A percentile compares a stretch with the other conserved stretches of the same genome.
Conservation (phyloP, 1,140 invertebrate species). For the Zaprionus ornatus region DNA sequence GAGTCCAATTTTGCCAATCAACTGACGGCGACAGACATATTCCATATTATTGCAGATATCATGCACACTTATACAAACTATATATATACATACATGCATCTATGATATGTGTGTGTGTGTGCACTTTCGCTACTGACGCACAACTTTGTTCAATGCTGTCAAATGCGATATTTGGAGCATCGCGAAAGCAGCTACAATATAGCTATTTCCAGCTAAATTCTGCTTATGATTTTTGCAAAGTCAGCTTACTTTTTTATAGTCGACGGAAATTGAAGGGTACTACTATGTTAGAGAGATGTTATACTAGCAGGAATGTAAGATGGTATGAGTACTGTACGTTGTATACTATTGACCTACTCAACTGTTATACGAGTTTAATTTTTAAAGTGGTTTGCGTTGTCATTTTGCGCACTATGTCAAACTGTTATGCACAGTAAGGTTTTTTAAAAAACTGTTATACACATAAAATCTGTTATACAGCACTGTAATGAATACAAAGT, state of each 20-base stretch:
- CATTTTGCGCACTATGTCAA: too few species aligned
- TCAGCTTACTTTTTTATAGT: neutral
- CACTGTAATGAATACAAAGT: too few species aligned
- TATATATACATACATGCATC: neutral
- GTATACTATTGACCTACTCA: too few species aligned
- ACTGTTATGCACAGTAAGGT: too few species aligned
- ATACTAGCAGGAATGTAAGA: neutral
- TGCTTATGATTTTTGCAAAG: neutral
- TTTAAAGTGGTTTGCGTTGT: too few species aligned
- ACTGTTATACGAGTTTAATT: neutral
- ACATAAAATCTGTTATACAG: too few species aligned
- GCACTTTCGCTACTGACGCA: neutral
- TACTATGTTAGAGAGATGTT: neutral
- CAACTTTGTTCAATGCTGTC: neutral
- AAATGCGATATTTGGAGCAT: too few species aligned
- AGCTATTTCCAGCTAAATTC: neutral
- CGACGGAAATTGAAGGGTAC: neutral
- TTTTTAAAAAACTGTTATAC: too few species aligned
- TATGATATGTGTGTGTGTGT: neutral
- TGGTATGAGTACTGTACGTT: neutral
- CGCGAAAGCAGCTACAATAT: neutral
- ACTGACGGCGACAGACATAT: neutral
- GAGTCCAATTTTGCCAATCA: constrained; percentile 9
- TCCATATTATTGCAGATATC: neutral
- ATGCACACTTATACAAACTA: neutral